A percentile compares a stretch with the other conserved stretches of the same genome.
These are phyloP conservation scores for Oreochromis grahami DNA, from an alignment of 2,797 vertebrate species.

Conservation along the genomic window DNA sequence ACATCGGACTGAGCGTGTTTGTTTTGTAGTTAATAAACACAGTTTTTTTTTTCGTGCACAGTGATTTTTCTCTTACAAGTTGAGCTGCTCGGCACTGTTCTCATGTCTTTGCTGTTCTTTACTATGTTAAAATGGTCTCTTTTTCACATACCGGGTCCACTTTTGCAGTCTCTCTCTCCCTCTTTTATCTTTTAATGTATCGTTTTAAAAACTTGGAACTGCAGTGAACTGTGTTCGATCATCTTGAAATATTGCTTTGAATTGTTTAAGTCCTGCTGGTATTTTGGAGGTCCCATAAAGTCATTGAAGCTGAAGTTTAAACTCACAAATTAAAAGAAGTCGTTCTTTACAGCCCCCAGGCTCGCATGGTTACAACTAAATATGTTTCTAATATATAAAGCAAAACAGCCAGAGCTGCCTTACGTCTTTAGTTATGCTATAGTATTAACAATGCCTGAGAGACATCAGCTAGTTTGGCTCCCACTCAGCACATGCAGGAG, in stretches of 20 bases:
- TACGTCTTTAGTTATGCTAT: constrained; percentile 26
- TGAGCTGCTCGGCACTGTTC: constrained; percentile 30
- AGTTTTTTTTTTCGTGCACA: constrained; percentile 17
- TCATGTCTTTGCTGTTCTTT: neutral
- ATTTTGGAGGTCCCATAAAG: constrained; percentile 26
- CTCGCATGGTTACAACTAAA: constrained; percentile 27
- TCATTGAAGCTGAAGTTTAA: constrained; percentile 21
- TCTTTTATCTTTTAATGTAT: neutral
- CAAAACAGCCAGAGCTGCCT: constrained; percentile 7
- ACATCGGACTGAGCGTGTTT: constrained; percentile 44
- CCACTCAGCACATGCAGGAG: constrained; percentile 63
- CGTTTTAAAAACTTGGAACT: neutral
- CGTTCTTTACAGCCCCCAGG: constrained; percentile 12
- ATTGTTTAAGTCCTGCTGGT: constrained; percentile 38
- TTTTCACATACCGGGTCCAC: constrained; percentile 19
- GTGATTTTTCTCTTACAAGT: constrained; percentile 28
- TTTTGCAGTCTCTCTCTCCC: constrained; percentile 1
- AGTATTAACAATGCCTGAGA: constrained; percentile 49
- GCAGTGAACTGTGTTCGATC: constrained; percentile 2
- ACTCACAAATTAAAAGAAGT: constrained; percentile 36
- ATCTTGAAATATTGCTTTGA: constrained; percentile 13
- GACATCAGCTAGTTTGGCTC: constrained; percentile 55
- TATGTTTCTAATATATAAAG: constrained; percentile 44
- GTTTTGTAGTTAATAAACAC: constrained; percentile 64
- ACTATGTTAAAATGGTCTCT: constrained; percentile 25